These are phyloP conservation scores for Serinus canaria DNA, from an alignment of 2,113 vertebrate genomes.

Conservation along the genomic window DNA sequence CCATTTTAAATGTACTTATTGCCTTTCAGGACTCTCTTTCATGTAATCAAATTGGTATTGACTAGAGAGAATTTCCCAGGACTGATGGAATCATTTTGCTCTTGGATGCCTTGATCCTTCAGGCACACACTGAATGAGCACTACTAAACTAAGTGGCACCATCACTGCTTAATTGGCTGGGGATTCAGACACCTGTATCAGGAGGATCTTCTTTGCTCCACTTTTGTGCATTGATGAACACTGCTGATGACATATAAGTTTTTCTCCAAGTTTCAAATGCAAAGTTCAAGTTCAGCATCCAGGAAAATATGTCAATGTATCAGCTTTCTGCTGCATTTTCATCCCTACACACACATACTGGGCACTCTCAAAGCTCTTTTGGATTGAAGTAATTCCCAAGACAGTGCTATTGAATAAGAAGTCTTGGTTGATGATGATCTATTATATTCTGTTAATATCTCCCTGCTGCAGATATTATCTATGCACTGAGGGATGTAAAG, in stretches of 20 bases:
- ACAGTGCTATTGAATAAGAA: not conserved
- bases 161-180: not conserved
- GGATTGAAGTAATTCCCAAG: not conserved
- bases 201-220: not conserved
- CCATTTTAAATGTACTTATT: not conserved
- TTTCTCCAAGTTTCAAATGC: not conserved
- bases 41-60: not conserved
- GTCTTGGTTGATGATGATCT: not conserved
- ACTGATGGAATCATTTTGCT: not conserved
- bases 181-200: not conserved
- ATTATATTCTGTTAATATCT: not conserved
- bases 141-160: not conserved
- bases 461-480: not conserved
- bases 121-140: not conserved
- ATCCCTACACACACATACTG: not conserved
- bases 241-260: not conserved
- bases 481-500: not conserved
- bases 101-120: not conserved
- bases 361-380: not conserved
- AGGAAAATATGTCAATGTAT: not conserved
- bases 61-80: not conserved
- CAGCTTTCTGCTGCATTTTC: not conserved
- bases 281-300: not conserved
- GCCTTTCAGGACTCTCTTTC: not conserved
- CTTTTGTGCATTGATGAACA: not conserved